Base-by-base conservation (phyloP, 92 coral and sea anemone genomes). In the Anthopleura xanthogrammica region DNA sequence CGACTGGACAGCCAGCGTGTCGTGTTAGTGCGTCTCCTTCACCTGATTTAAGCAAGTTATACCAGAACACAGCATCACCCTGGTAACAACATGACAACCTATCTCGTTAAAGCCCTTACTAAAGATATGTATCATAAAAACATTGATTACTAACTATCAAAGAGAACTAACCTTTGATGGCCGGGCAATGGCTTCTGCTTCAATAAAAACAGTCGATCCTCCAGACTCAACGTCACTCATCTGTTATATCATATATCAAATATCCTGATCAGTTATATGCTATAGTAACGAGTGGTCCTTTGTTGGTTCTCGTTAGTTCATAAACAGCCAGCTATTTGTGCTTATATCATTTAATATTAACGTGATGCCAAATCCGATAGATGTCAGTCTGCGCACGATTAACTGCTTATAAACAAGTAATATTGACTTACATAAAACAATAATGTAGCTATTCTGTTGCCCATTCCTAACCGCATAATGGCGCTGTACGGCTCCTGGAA, bases 141-240 rank as follows among this genome's bases (percentile, higher is more conserved):
- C 7, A 11, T 5, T 5, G 54, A 50, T 6, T 5, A 50, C 7
- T 50, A 11, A 50, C 8, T 50, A 50, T 50, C 11, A 41, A 75
- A 6, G 16, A 5, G 11, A n/a, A 88, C 88, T 42, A 79, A 89
- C 92, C 93, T 92, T 92, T 16, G 85, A 75, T 9, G 98, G 92
- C 19, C 86, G 82, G 4, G 92, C 90, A n/a, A 91, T 90, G 20
- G 95, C 90, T 46, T 94, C 91, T 56, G 93, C 85, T 23, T 88
- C 92, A 14, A 91, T 77, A 48, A 94, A 94, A 41, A 94, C 98
- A 5, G 98, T 94, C 43, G 88, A 83, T 11, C 98, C 98, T 4
- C 98, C 98, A 46, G 90, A 80, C 57, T 94, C 98, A n/a, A 94
- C 98, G 65, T 94, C 98, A 12, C 89, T 87, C 98, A 94, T 91